Base-by-base conservation (phyloP, 2,113 vertebrate genomes). In the Promerops cafer region DNA sequence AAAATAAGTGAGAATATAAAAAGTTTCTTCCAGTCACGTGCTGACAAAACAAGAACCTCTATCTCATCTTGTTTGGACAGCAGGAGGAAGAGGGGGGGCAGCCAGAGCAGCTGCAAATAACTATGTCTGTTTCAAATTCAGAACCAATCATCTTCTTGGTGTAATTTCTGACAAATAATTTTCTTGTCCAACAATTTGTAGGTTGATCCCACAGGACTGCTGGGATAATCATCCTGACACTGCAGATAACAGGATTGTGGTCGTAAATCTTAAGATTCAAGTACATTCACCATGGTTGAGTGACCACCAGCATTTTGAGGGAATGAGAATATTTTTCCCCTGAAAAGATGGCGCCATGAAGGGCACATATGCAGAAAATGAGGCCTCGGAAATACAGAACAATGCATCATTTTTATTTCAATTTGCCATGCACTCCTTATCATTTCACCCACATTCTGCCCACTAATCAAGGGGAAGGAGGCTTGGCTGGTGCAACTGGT, bases 181-280 rank as follows among this genome's bases (percentile, higher is more conserved):
- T 96, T 90, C 85, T 88, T 90, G 85, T 72, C 90, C 90, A 95
- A 66, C 53, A 74, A 26, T 94, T 95, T 93, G 95, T 91, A 82
- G 74, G 95, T 69, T 93, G 91, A 75, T 96, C 66, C 59, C 3
- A 0, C 60, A 72, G 77, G 77, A 71, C 61, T 79, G 74, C 78
- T 91, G 69, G 69, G 74, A 94, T 91, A 97, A 96, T 93, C 89
- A 85, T 91, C 87, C 93, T 94, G 94, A 95, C 45, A 69, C 65
- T 95, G 93, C 81, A 96, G 94, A 95, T 94, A 97, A 95, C 84
- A 76, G 95, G 93, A 89, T 16, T 97, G 91, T 75, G 59, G 80
- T 91, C 83, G 72, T 89, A 95, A 91, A 95, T 91, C 94, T 96
- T 64, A 52, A 89, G 89, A 87, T 96, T 94, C 94, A 85, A 94